A percentile compares a stretch with the other conserved stretches of the same genome.
Evolutionary conservation across 2,888 invertebrate genomes (phyloP).

Genomic region (Megastigmus dorsalis): DNA sequence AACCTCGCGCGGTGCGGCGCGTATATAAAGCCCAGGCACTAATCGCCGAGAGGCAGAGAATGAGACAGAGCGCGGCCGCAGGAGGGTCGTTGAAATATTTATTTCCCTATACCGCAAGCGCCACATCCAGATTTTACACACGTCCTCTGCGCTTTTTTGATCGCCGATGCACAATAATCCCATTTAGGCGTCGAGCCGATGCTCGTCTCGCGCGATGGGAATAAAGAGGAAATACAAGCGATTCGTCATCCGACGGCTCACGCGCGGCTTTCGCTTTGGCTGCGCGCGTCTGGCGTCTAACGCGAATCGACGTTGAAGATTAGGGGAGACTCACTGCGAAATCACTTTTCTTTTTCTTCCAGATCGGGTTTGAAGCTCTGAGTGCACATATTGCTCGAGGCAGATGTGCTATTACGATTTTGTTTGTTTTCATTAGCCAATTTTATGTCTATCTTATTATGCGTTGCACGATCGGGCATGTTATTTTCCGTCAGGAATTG

Average conservation of each 20-base stretch:
- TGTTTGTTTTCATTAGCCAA: no score
- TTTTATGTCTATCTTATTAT: no score
- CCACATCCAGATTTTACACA: constrained; percentile 54
- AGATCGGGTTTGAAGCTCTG: no score
- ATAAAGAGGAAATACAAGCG: no score
- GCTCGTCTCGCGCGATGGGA: not conserved
- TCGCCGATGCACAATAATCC: constrained; percentile 34
- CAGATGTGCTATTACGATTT: no score
- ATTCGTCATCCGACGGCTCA: not conserved
- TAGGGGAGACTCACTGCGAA: not conserved
- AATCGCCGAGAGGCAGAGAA: constrained; percentile 18
- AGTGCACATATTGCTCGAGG: no score
- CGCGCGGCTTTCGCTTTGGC: not conserved
- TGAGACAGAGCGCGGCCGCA: not conserved
- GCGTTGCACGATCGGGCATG: no score
- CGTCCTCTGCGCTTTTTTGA: constrained; percentile 23
- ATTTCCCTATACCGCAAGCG: not conserved
- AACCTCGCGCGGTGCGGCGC: constrained; percentile 11
- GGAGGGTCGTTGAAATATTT: constrained; percentile 36
- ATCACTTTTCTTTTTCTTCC: constrained; percentile 2
- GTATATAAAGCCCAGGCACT: constrained; percentile 33
- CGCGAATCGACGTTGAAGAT: constrained; percentile 9
- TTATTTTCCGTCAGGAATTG: no score
- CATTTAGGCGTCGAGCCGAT: not conserved
- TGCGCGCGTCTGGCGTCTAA: not conserved